Conservation (phyloP, 2,888 invertebrate species). For the Spodoptera picta region DNA sequence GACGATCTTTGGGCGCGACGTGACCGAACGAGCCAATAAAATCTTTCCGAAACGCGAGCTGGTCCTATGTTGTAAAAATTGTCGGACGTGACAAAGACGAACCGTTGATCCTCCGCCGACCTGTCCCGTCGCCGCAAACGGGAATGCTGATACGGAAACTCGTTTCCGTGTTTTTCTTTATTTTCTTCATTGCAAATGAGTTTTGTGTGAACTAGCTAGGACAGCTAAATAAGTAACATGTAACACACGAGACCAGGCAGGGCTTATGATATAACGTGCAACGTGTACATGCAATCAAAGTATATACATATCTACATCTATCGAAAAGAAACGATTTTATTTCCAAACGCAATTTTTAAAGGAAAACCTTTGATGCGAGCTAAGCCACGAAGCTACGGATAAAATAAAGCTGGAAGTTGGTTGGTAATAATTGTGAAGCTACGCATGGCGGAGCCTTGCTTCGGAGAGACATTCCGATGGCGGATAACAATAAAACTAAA, state of each 20-base stretch:
- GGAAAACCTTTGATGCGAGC: slow-evolving; percentile 44
- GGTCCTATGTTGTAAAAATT: slow-evolving; percentile 75
- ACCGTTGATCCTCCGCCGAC: slow-evolving; percentile 50
- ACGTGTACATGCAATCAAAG: slow-evolving; percentile 1
- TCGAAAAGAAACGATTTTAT: slow-evolving; percentile 21
- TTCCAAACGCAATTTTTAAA: slow-evolving; percentile 31
- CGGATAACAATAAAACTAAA: slow-evolving; percentile 88
- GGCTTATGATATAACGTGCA: slow-evolving; percentile 2
- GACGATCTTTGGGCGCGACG: slow-evolving; percentile 80
- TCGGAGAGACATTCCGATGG: slow-evolving; percentile 78
- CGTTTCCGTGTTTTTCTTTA: slow-evolving; percentile 36
- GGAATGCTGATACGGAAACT: slow-evolving; percentile 45
- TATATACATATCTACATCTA: slow-evolving; percentile 1
- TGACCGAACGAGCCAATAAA: slow-evolving; percentile 83
- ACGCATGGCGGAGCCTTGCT: slow-evolving; percentile 59
- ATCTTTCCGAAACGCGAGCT: slow-evolving; percentile 72
- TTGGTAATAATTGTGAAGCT: slow-evolving; percentile 58
- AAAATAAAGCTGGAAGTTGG: slow-evolving; percentile 54
- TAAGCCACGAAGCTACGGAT: slow-evolving; percentile 42
- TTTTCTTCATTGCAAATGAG: slow-evolving; percentile 25
- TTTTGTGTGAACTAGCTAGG: slow-evolving; percentile 27
- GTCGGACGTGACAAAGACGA: slow-evolving; percentile 72
- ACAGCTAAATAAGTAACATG: slow-evolving; percentile 28
- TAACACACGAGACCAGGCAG: slow-evolving; percentile 6
- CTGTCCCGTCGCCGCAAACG: slow-evolving; percentile 55